phyloP scores from a whole-genome alignment of 2,888 invertebrate species.

The Molorchus minor region DNA sequence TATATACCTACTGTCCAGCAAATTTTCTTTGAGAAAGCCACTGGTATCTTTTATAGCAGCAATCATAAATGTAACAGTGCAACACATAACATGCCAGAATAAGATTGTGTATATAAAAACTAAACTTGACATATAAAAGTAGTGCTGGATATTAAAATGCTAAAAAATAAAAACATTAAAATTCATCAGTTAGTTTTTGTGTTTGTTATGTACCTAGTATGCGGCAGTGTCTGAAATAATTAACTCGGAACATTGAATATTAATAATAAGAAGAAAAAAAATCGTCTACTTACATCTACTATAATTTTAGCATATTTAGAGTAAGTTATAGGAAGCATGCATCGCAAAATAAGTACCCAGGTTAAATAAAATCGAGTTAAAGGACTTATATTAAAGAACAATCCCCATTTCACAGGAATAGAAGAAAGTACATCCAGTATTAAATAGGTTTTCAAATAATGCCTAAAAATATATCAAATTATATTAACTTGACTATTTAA shows the following conservation, averaged over 20 bases:
- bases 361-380: conserved; percentile 15
- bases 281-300: conserved; percentile 42
- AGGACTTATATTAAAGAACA: conserved; percentile 24
- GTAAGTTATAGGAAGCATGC: conserved; percentile 37
- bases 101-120: conserved; percentile 46
- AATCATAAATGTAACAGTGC: conserved; percentile 41
- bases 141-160: conserved; percentile 48
- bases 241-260: no score
- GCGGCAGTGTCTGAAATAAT: no score
- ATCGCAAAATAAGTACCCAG: conserved; percentile 35
- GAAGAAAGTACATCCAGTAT: conserved; percentile 37
- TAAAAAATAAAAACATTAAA: conserved; percentile 27
- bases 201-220: no score
- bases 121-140: conserved; percentile 46
- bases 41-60: no score
- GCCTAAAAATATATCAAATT: conserved; percentile 28
- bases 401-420: conserved; percentile 31
- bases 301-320: conserved; percentile 39
- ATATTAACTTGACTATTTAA: not conserved
- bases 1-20: no score
- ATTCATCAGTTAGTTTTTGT: not conserved
- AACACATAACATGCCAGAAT: conserved; percentile 49
- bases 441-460: conserved; percentile 37
- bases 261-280: not conserved
- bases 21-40: no score